phyloP scores from a whole-genome alignment of 2,888 invertebrate genomes.

The Dyspetes luteomarginatus region DNA sequence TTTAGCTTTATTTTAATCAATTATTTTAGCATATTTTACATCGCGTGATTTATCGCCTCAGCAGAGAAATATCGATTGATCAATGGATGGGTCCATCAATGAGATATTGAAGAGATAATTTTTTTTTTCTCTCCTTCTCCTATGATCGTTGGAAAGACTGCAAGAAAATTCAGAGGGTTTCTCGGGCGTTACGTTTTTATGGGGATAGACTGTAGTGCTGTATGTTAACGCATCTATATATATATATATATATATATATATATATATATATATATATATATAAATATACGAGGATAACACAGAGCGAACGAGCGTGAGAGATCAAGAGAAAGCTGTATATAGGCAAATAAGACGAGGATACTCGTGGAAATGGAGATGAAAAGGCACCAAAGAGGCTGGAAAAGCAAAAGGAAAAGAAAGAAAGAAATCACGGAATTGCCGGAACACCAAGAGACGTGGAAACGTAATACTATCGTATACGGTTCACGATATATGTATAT shows the following conservation, averaged over 20 bases:
- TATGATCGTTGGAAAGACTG: too few relatives aligned
- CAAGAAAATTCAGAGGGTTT: too few relatives aligned
- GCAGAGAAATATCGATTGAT: too few relatives aligned
- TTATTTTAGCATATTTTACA: not conserved
- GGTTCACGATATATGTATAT: conserved; percentile 18
- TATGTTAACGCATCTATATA: too few relatives aligned
- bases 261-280: too few relatives aligned
- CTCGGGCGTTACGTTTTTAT: too few relatives aligned
- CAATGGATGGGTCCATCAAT: conserved; percentile 23
- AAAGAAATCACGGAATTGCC: conserved; percentile 31
- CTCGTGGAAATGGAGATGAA: conserved; percentile 3
- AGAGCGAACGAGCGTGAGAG: not conserved
- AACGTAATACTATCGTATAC: conserved; percentile 35
- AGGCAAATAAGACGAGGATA: conserved; percentile 16
- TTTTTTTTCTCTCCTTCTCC: conserved; percentile 2
- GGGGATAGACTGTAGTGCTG: too few relatives aligned
- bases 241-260: too few relatives aligned
- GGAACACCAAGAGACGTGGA: conserved; percentile 27
- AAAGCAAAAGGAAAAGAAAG: not conserved
- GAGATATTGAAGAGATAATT: conserved; percentile 28
- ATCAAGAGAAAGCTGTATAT: not conserved
- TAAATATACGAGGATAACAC: too few relatives aligned
- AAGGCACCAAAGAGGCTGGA: not conserved
- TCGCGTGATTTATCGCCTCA: not conserved
- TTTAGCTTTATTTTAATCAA: too few relatives aligned